These are phyloP conservation scores for Mustela lutreola DNA, from an alignment of 2,113 vertebrate species.

Conservation along the genomic window DNA sequence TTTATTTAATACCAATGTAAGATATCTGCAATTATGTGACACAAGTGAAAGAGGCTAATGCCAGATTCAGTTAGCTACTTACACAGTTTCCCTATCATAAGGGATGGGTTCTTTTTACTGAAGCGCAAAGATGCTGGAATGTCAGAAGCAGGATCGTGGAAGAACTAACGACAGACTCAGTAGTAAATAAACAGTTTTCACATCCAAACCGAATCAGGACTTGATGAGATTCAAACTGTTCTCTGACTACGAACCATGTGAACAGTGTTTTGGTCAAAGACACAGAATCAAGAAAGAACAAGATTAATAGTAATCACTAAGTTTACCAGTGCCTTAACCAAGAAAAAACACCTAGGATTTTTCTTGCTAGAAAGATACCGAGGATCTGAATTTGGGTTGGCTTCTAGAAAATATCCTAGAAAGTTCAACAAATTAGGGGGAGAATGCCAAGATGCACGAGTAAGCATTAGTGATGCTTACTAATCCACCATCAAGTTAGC, in stretches of 20 bases:
- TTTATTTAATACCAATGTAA: neutral
- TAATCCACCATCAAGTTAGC: neutral
- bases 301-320: neutral
- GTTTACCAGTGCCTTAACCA: neutral
- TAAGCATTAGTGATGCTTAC: neutral
- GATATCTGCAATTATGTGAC: neutral
- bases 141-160: neutral
- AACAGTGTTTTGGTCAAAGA: neutral
- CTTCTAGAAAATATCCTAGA: conserved; percentile 36
- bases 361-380: conserved; percentile 6
- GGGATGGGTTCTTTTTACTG: neutral
- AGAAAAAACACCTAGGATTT: neutral
- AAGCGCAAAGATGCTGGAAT: neutral
- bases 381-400: conserved; percentile 9
- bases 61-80: neutral
- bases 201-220: neutral
- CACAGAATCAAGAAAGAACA: neutral
- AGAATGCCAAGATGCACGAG: neutral
- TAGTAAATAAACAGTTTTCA: neutral
- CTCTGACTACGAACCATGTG: neutral
- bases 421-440: conserved; percentile 1
- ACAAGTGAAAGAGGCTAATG: neutral
- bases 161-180: neutral
- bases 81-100: neutral
- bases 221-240: conserved; percentile 27